Percentiles rank a stretch among this genome's conserved stretches.
phyloP scores from a whole-genome alignment of 2,113 vertebrate species.

The Tylochromis polylepis region DNA sequence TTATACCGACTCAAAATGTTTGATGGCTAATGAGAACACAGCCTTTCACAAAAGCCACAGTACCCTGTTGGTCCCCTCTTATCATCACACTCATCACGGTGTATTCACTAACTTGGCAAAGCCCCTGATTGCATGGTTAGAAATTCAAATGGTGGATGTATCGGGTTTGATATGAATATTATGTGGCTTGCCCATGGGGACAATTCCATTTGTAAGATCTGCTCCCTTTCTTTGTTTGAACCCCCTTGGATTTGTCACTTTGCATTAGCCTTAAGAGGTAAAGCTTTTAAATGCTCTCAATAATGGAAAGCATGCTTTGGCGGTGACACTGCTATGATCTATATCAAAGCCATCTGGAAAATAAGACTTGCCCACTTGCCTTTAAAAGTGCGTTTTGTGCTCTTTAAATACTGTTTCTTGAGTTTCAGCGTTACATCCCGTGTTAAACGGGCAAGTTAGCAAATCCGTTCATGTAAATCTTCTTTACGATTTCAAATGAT shows the following conservation, averaged over 20 bases:
- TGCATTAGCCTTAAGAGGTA: conserved; percentile 48
- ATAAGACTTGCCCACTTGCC: conserved; percentile 13
- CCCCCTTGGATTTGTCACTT: conserved; percentile 61
- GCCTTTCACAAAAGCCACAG: conserved; percentile 2
- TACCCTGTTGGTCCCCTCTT: conserved; percentile 21
- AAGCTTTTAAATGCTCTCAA: conserved; percentile 47
- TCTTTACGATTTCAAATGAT: conserved; percentile 12
- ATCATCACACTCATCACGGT: conserved; percentile 57
- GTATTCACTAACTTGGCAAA: conserved; percentile 49
- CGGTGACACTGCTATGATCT: conserved; percentile 37
- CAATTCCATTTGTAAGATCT: conserved; percentile 51
- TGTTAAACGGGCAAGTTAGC: background rate
- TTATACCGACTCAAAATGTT: conserved; percentile 5
- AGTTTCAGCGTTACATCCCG: conserved; percentile 14
- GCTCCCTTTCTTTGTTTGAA: conserved; percentile 26
- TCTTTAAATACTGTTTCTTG: conserved; percentile 16
- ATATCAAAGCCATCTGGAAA: conserved; percentile 62
- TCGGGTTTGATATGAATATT: conserved; percentile 59
- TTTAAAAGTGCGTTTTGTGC: conserved; percentile 17
- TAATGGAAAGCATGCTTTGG: conserved; percentile 43
- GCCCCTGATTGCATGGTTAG: conserved; percentile 63
- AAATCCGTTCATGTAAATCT: conserved; percentile 27
- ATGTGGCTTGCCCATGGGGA: conserved; percentile 59
- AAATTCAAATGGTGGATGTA: conserved; percentile 52
- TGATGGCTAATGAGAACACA: conserved; percentile 28